phyloP scores from a whole-genome alignment of 1,140 invertebrate species.

The Dufourea novaeangliae region DNA sequence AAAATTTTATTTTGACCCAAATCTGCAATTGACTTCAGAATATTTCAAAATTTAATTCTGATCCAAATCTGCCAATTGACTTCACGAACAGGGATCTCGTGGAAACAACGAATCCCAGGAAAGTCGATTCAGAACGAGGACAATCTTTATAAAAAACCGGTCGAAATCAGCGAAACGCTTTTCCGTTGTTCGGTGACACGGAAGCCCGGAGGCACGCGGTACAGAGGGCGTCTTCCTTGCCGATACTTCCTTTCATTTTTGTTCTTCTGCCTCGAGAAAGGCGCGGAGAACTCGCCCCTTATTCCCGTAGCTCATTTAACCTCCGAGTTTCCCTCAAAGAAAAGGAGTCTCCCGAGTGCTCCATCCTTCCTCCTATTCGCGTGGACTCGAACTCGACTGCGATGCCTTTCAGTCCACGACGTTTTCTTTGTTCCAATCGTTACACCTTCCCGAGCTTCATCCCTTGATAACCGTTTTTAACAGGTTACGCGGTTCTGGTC shows the following conservation, averaged over 20 bases:
- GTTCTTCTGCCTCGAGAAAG: not conserved
- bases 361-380: not conserved
- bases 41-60: too few relatives aligned
- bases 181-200: not conserved
- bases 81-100: too few relatives aligned
- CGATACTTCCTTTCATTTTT: not conserved
- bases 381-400: not conserved
- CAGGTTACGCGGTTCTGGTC: too few relatives aligned
- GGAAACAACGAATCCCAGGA: not conserved
- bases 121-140: not conserved
- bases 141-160: not conserved
- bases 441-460: too few relatives aligned
- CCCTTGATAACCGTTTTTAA: too few relatives aligned
- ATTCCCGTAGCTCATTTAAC: constrained; percentile 12
- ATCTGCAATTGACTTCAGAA: too few relatives aligned
- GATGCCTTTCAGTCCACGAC: not conserved
- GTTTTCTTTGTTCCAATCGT: not conserved
- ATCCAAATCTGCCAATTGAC: too few relatives aligned
- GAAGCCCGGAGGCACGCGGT: not conserved
- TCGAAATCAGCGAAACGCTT: not conserved
- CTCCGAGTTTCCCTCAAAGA: constrained; percentile 1
- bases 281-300: not conserved
- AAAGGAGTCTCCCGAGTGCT: not conserved
- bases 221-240: not conserved
- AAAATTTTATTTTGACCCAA: too few relatives aligned